Base-by-base conservation (phyloP, 2,888 invertebrate species). In the Pseudeuparius sepicola region DNA sequence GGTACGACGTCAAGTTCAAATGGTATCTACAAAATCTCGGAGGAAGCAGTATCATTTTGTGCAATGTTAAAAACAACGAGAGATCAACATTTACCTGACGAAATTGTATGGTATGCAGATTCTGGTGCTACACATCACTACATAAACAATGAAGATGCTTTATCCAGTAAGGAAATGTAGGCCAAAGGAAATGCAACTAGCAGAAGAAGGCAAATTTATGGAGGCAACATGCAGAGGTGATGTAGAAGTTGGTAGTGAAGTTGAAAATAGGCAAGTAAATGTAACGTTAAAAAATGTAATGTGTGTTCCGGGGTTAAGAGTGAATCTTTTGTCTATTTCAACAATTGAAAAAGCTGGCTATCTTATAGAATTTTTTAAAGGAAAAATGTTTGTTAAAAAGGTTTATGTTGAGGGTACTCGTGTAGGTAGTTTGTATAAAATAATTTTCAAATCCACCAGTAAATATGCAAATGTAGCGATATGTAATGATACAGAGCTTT, bases 91-190 rank as follows among this genome's bases (percentile, higher is more conserved):
- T n/a, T n/a, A n/a, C n/a, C n/a, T n/a, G n/a, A n/a, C 13, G 7
- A 32, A 25, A 25, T 24, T 7, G 31, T 23, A 10, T 40, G 37
- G 37, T 44, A 27, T 39, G 37, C 36, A 11, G 34, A 42, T 28
- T 39, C 40, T 16, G 40, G 36, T 2, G 39, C 40, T 10, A 42
- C 39, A 13, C 40, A 44, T 30, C 40, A 40, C 20, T 44, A 41
- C 18, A 37, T 39, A 4, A 42, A 42, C 10, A 7, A 34, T 24
- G 40, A 42, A 18, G 13, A 39, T 9, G 7, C 34, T 2, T 32
- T 37, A 16, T 20, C 34, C 12, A 36, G 40, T 27, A 31, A 36
- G 18, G 15, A 20, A 15, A 11, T 24, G 4, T 13, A 28, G 31
- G 20, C 39, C 32, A 11, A 42, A 18, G 29, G 5, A 9, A 31